Percentiles rank a stretch among this genome's conserved stretches.
phyloP scores from a whole-genome alignment of 2,113 vertebrate species.

The Zapus hudsonius region DNA sequence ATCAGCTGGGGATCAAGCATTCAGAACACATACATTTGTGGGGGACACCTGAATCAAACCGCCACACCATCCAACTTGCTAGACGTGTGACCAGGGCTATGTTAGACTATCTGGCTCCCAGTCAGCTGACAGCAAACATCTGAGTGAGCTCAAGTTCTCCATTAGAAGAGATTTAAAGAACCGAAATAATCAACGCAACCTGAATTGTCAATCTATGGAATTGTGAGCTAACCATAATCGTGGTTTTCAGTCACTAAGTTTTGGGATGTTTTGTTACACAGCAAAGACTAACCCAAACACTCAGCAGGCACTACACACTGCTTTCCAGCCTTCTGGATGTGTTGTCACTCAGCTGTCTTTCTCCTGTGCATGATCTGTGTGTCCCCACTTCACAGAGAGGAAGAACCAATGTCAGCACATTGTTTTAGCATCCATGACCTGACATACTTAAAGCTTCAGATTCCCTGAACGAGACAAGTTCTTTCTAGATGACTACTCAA shows the following conservation, averaged over 20 bases:
- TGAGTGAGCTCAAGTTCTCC: not conserved
- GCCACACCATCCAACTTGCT: not conserved
- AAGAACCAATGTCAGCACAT: constrained; percentile 23
- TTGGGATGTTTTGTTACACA: constrained; percentile 20
- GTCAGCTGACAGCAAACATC: not conserved
- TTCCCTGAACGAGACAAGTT: not conserved
- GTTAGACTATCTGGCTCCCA: not conserved
- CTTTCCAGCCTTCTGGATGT: not conserved
- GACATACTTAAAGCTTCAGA: constrained; percentile 47
- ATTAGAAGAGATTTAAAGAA: not conserved
- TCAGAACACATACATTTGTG: too few relatives aligned
- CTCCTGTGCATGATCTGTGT: not conserved
- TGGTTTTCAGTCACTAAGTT: not conserved
- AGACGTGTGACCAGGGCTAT: not conserved
- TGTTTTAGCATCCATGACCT: constrained; percentile 29
- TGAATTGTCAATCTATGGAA: not conserved
- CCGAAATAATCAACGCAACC: not conserved
- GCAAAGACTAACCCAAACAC: not conserved
- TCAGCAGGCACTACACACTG: not conserved
- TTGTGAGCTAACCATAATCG: not conserved
- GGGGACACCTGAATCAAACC: too few relatives aligned
- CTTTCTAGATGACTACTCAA: not conserved
- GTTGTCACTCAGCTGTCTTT: not conserved
- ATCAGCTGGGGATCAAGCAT: too few relatives aligned
- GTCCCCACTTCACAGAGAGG: constrained; percentile 45